These are phyloP conservation scores for Notiomystis cincta DNA, from an alignment of 2,113 vertebrate species.

Conservation along the genomic window DNA sequence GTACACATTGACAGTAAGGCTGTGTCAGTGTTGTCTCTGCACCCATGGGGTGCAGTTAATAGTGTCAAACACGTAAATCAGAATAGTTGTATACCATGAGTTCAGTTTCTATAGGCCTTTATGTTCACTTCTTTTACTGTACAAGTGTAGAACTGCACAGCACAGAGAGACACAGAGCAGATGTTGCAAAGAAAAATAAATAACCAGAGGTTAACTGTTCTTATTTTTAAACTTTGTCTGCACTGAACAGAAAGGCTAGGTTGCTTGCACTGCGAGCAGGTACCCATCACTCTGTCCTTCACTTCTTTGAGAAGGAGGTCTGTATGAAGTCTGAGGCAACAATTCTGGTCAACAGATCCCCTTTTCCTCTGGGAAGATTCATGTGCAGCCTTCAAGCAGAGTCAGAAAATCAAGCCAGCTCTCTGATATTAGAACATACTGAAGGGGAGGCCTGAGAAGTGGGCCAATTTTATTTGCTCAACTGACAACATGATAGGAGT, in stretches of 20 bases:
- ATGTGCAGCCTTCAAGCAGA: background rate
- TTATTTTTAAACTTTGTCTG: background rate
- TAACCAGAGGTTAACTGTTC: background rate
- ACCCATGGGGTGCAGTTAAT: background rate
- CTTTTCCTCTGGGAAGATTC: background rate
- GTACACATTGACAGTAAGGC: background rate
- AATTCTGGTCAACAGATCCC: background rate
- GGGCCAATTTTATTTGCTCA: background rate
- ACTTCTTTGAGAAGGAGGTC: background rate
- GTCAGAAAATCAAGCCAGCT: background rate
- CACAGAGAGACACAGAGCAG: background rate
- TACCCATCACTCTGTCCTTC: background rate
- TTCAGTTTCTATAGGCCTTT: background rate
- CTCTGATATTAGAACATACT: background rate
- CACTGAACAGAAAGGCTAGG: background rate
- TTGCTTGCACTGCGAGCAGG: background rate
- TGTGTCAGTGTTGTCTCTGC: background rate
- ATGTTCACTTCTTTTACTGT: background rate
- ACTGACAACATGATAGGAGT: background rate
- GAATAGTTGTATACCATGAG: background rate
- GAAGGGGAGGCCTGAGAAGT: background rate
- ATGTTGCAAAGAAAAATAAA: background rate
- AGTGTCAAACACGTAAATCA: background rate
- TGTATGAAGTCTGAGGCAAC: background rate
- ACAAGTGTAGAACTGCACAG: background rate